phyloP scores from a whole-genome alignment of 2,113 vertebrate genomes.

The Candoia aspera region DNA sequence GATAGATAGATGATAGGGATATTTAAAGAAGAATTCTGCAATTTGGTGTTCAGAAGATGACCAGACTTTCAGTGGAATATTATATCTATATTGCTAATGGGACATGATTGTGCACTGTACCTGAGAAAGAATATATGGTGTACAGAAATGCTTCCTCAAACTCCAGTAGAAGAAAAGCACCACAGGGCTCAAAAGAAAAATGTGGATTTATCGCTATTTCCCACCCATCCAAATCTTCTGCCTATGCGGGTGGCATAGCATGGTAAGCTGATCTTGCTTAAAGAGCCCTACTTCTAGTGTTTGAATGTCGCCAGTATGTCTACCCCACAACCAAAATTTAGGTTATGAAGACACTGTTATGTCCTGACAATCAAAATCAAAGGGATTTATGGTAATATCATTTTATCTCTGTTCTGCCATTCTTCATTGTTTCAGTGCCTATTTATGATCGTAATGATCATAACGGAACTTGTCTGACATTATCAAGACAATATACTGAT shows the following conservation, averaged over 20 bases:
- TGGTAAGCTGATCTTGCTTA: background rate
- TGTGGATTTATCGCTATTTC: background rate
- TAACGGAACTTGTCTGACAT: constrained; percentile 71
- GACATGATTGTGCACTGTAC: background rate
- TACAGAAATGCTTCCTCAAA: background rate
- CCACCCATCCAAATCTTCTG: background rate
- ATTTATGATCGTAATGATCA: constrained; percentile 72
- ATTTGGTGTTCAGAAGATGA: background rate
- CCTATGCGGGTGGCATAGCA: background rate
- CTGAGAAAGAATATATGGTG: background rate
- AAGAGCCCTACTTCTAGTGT: background rate
- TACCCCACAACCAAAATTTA: background rate
- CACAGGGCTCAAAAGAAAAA: background rate
- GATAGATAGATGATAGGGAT: too few species aligned
- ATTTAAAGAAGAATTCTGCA: background rate
- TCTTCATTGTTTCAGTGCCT: constrained; percentile 75
- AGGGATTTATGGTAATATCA: background rate
- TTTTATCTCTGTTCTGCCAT: constrained; percentile 53
- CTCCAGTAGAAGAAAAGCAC: background rate
- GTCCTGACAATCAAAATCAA: background rate
- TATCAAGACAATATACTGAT: constrained; percentile 65
- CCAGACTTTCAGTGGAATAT: background rate
- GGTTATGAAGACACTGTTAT: background rate
- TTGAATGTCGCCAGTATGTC: background rate
- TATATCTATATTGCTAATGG: background rate